Base-by-base conservation (phyloP, 2,797 vertebrate genomes). In the Pempheris klunzingeri region DNA sequence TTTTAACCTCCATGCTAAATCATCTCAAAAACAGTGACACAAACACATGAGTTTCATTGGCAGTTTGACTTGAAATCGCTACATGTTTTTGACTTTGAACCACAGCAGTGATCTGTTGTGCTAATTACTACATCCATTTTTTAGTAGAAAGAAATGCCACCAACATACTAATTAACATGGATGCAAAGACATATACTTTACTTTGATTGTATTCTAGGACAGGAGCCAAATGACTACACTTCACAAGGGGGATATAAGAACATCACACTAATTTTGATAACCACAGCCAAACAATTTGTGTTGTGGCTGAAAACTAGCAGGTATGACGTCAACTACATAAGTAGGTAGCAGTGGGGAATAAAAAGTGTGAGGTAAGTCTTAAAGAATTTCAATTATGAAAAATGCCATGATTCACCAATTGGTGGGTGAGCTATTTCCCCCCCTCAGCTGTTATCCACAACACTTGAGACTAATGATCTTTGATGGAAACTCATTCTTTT, bases 381-480 rank as follows among this genome's bases (percentile, higher is more conserved):
- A 12, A 71, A 63, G 50, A 68, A 62, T 67, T 72, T 72, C 39
- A 68, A 22, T 78, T 49, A 54, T 83, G 41, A 77, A 73, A 86
- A 80, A 60, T 71, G 12, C 20, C 55, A 71, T 67, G n/a, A n/a
- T n/a, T n/a, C n/a, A n/a, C n/a, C n/a, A 69, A 81, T 59, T 77
- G 49, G 18, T 77, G 54, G 22, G 38, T 62, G 52, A 69, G 74
- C 57, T 70, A 44, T 53, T 64, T 11, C 52, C 32, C 49, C 44
- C n/a, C 34, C 41, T 74, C 53, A 73, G 50, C 69, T 70, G 26
- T 49, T 73, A 67, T 61, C 28, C 58, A 58, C 50, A 60, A 72
- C 76, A 74, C 44, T 43, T 60, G 44, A 47, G 50, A 59, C 61
- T 57, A 77, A 61, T 71, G 77, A 69, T 64, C 59, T 77, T 75